phyloP scores from a whole-genome alignment of 2,113 vertebrate species.

The Chamaetylas fuelleborni region DNA sequence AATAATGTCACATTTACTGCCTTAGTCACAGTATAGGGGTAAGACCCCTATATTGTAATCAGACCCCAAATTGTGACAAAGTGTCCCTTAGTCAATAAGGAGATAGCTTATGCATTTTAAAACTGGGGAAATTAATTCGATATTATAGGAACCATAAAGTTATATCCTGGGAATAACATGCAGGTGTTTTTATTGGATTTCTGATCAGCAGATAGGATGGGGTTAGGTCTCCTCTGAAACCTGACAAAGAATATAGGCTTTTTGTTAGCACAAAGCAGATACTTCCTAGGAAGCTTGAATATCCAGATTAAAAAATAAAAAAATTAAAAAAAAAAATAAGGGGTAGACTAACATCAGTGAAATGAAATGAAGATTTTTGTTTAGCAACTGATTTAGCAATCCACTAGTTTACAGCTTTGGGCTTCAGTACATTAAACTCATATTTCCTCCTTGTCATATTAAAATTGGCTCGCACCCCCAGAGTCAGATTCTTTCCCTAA shows the following conservation, averaged over 20 bases:
- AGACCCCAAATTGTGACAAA: constrained; percentile 4
- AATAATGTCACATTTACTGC: background rate
- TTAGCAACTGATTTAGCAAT: constrained; percentile 26
- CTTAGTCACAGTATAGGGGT: background rate
- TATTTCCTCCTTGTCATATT: constrained; percentile 52
- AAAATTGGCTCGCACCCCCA: background rate
- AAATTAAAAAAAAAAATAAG: background rate
- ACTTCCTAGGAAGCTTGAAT: background rate
- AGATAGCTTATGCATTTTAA: constrained; percentile 1
- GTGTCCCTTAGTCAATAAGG: background rate
- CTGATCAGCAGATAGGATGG: constrained; percentile 6
- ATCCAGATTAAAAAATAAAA: background rate
- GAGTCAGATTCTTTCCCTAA: constrained; percentile 39
- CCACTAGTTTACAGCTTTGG: constrained; percentile 13
- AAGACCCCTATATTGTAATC: background rate
- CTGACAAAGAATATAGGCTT: background rate
- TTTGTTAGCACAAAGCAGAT: constrained; percentile 7
- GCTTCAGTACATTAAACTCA: constrained; percentile 39
- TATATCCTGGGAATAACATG: background rate
- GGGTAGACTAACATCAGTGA: background rate
- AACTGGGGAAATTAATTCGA: background rate
- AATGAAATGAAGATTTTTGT: constrained; percentile 36
- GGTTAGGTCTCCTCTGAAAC: constrained; percentile 12
- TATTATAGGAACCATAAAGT: background rate
- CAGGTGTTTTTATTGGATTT: constrained; percentile 31